phyloP scores from a whole-genome alignment of 2,113 vertebrate genomes.

The Chaetodon auriga region DNA sequence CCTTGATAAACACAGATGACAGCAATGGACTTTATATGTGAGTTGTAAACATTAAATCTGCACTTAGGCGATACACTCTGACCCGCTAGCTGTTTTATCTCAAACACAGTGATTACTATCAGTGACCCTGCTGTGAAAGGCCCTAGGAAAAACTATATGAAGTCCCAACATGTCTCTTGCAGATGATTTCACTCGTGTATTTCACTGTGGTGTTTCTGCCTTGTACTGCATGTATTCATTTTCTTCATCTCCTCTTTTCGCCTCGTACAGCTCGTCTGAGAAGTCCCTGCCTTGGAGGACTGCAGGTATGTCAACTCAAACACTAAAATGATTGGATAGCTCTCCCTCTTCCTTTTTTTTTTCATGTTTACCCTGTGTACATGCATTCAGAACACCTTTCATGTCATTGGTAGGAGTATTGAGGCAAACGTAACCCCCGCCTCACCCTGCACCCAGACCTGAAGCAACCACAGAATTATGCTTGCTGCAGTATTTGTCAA shows the following conservation, averaged over 20 bases:
- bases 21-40: conserved; percentile 38
- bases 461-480: background rate
- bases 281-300: conserved; percentile 98
- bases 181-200: conserved; percentile 31
- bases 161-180: conserved; percentile 32
- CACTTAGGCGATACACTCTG: background rate
- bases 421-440: background rate
- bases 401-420: background rate
- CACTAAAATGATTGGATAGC: background rate
- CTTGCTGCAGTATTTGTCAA: background rate
- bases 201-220: conserved; percentile 16
- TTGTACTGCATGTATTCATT: conserved; percentile 17
- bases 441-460: background rate
- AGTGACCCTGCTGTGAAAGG: conserved; percentile 29
- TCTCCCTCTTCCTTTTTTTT: background rate
- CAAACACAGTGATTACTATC: conserved; percentile 26
- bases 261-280: conserved; percentile 92
- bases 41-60: conserved; percentile 34
- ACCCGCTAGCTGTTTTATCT: conserved; percentile 29
- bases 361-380: too few relatives aligned
- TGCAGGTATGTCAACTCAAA: conserved; percentile 86
- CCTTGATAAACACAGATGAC: conserved; percentile 31
- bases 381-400: background rate
- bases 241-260: conserved; percentile 32
- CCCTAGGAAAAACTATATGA: conserved; percentile 16